Evolutionary conservation across 30 jellyfish, hydroid and myxozoan genomes (phyloP).

Genomic region (Cassiopea xamachana): DNA sequence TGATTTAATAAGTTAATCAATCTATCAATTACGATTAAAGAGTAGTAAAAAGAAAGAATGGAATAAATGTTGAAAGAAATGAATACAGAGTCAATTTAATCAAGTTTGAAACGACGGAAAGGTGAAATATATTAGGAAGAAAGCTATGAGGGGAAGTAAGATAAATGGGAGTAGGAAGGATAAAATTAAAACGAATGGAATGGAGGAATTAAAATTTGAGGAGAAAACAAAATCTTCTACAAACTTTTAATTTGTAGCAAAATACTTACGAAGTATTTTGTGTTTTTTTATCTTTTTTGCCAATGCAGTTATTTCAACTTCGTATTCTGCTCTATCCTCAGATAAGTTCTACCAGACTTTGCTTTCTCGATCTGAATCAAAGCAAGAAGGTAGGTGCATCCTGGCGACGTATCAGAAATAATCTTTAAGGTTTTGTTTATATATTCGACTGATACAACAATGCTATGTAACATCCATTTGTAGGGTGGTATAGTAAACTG

Average conservation of each 20-base stretch:
- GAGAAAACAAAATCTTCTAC: neutral
- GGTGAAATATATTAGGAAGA: neutral
- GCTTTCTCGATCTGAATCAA: slow-evolving; percentile 81
- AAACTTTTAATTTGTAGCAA: too few species aligned
- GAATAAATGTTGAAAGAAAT: neutral
- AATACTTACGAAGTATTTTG: too few species aligned
- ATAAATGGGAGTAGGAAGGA: neutral
- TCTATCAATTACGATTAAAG: too few species aligned
- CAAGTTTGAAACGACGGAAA: neutral
- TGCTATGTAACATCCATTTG: too few species aligned
- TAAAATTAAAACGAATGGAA: neutral
- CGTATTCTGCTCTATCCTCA: slow-evolving; percentile 8
- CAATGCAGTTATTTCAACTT: neutral
- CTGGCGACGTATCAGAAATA: too few species aligned
- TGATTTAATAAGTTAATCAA: too few species aligned
- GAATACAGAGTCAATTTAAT: neutral
- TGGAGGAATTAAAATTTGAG: neutral
- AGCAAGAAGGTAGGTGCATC: slow-evolving; percentile 42
- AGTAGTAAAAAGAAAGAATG: neutral
- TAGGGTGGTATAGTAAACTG: too few species aligned
- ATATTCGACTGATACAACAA: too few species aligned
- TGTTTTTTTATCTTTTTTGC: neutral
- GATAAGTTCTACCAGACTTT: slow-evolving; percentile 86
- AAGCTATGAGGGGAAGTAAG: neutral
- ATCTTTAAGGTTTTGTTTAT: too few species aligned